A percentile compares a stretch with the other conserved stretches of the same genome.
Conservation (phyloP, 1,140 invertebrate species). For the Brachionus rotundiformis region DNA sequence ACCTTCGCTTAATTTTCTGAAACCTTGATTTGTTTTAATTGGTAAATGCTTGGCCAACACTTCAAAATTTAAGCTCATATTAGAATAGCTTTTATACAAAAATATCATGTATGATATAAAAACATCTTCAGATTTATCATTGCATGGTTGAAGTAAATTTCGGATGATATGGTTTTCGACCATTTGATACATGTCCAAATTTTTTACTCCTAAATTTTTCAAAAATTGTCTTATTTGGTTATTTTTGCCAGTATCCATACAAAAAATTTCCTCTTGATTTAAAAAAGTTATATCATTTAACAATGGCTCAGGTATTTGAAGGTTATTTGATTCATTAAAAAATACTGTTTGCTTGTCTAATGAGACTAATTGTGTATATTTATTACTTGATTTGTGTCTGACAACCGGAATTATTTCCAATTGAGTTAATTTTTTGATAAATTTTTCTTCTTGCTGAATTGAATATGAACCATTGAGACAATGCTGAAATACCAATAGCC, state of each 20-base stretch:
- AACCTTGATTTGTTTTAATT: slow-evolving; percentile 20
- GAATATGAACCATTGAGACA: slow-evolving; percentile 33
- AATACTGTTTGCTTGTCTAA: background rate
- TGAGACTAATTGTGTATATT: background rate
- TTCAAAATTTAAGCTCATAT: background rate
- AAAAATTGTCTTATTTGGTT: slow-evolving; percentile 20
- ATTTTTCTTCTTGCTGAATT: slow-evolving; percentile 28
- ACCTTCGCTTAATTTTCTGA: background rate
- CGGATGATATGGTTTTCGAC: background rate
- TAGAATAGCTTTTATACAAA: background rate
- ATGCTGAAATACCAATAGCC: background rate
- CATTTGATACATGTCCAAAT: background rate
- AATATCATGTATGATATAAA: slow-evolving; percentile 23
- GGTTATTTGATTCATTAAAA: background rate
- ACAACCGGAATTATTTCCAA: slow-evolving; percentile 29
- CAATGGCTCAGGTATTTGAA: background rate
- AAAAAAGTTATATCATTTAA: slow-evolving; percentile 15
- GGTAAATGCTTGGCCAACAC: background rate
- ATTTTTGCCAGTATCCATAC: background rate
- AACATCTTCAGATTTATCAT: background rate
- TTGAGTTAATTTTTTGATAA: slow-evolving; percentile 18
- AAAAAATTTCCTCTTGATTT: background rate
- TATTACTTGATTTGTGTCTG: background rate
- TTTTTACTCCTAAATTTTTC: background rate
- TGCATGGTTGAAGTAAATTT: background rate